Percentiles rank a stretch among this genome's conserved stretches.
These are phyloP conservation scores for Acropora tenuis DNA, from an alignment of 64 coral and sea anemone genomes.

Conservation along the genomic window DNA sequence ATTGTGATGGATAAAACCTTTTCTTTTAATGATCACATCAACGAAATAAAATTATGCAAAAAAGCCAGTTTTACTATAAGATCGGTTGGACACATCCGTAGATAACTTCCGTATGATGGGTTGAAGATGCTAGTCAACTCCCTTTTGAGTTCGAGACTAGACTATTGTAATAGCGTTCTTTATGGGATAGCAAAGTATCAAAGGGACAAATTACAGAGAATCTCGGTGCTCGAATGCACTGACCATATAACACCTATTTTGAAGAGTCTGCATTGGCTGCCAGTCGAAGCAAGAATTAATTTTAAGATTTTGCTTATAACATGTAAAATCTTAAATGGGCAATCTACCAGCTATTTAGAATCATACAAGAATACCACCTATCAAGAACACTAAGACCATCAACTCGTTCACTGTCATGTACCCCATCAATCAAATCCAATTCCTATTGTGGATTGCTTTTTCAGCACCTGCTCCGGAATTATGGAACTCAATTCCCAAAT, in stretches of 20 bases:
- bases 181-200: background rate
- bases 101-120: constrained; percentile 15
- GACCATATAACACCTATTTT: background rate
- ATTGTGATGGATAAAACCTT: background rate
- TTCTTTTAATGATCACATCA: background rate
- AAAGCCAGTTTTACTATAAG: constrained; percentile 14
- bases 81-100: constrained; percentile 7
- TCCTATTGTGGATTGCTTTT: background rate
- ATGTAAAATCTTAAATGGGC: too few relatives aligned
- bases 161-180: constrained; percentile 9
- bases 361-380: too few relatives aligned
- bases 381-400: too few relatives aligned
- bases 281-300: too few relatives aligned
- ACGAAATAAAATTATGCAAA: background rate
- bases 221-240: background rate
- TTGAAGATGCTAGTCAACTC: background rate
- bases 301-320: too few relatives aligned
- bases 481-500: background rate
- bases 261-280: too few relatives aligned
- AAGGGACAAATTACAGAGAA: constrained; percentile 27
- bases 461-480: background rate
- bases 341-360: too few relatives aligned
- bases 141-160: background rate
- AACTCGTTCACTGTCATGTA: too few relatives aligned
- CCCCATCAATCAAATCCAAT: background rate